Evolutionary conservation across 2,888 invertebrate genomes (phyloP), one percentile per base, ranked within the genome.

Genomic region (Synanthedon vespiformis): DNA sequence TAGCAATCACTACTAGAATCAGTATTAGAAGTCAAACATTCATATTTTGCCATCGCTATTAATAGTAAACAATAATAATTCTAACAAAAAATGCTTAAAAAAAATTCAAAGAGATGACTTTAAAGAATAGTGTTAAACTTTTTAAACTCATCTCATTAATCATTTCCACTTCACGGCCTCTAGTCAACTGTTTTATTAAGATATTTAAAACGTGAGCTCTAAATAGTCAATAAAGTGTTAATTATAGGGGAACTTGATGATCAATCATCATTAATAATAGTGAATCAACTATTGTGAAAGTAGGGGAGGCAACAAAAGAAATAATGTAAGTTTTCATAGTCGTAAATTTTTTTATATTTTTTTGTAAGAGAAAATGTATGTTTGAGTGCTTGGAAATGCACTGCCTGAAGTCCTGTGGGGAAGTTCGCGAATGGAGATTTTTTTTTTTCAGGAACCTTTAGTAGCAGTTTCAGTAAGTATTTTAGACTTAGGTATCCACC

Each of bases 211-310:
- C 57, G 51, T 52, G 61, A 60, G 61, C 57, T 56, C 60, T 66
- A 70, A 65, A 70, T 70, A 71, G 72, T 71, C 72, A 73, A 77
- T 78, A 73, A 74, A 68, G 66, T 63, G 65, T 64, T 77, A 73
- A 78, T 77, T 73, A 71, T 63, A 56, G 65, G 76, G 76, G 68
- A 63, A 56, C 54, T 51, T 54, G 61, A 71, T 70, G 71, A 79
- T 80, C 77, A 64, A 80, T 81, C 78, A 79, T 72, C 66, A 74
- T 76, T 74, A 72, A 58, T 18, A 48, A 48, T 48, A 48, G 18
- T 48, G 48, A 48, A 48, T 48, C 16, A 48, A 48, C 48, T 6
- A 34, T 34, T 34, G 44, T 48, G 13, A 48, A 48, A 4, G 47
- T 52, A 51, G 48, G 48, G 48, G 47, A 49, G 53, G 40, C 22